phyloP scores from a whole-genome alignment of 2,888 invertebrate genomes.

The Tachina fera region DNA sequence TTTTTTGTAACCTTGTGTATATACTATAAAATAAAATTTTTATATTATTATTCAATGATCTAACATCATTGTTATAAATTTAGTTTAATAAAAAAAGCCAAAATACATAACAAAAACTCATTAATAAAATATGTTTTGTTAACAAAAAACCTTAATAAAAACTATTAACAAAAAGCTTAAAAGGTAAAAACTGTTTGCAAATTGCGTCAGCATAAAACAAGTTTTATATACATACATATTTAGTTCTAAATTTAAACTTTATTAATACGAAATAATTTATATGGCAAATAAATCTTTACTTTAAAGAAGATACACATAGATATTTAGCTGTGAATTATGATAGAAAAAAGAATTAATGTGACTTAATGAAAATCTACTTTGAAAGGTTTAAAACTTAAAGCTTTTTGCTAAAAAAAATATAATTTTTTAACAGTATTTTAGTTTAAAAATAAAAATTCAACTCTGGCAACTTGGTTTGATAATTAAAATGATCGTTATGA shows the following conservation, averaged over 20 bases:
- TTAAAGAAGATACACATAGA: not conserved
- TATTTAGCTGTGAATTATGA: too few relatives aligned
- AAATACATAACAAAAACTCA: conserved; percentile 13
- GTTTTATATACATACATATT: not conserved
- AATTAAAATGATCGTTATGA: conserved; percentile 42
- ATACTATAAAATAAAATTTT: not conserved
- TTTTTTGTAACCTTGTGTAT: conserved; percentile 1
- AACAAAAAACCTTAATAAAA: conserved; percentile 6
- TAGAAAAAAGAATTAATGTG: not conserved
- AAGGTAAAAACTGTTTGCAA: conserved; percentile 31
- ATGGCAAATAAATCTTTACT: conserved; percentile 21
- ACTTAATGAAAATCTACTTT: not conserved
- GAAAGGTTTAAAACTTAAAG: not conserved
- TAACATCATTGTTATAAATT: conserved; percentile 10
- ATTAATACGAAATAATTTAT: conserved; percentile 16
- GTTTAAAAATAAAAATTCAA: not conserved
- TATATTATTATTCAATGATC: conserved; percentile 16
- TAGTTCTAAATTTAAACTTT: not conserved
- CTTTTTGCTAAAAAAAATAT: not conserved
- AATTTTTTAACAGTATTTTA: conserved; percentile 35
- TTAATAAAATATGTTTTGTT: conserved; percentile 15
- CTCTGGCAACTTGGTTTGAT: conserved; percentile 38
- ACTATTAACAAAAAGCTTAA: conserved; percentile 10
- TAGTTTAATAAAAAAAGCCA: not conserved
- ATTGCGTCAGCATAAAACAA: conserved; percentile 39